These are phyloP conservation scores for Aspidapion aeneum DNA, from an alignment of 2,888 invertebrate genomes.

Conservation along the genomic window DNA sequence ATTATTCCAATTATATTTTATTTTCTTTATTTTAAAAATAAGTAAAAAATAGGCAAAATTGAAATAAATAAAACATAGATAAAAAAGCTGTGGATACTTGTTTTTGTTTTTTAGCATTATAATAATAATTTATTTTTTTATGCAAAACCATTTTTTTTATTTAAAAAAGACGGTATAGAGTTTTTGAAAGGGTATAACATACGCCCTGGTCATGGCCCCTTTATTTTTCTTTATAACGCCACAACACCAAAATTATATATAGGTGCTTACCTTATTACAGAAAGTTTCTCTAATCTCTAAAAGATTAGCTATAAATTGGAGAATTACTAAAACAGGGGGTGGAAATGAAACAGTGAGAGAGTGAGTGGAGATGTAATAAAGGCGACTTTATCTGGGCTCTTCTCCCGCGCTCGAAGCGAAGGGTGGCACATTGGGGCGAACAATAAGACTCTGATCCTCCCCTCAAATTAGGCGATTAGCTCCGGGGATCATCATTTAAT, in stretches of 20 bases:
- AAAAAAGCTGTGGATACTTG: too few relatives aligned
- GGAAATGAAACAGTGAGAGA: background rate
- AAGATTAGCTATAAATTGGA: background rate
- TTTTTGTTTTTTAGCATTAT: too few relatives aligned
- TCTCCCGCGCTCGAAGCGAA: background rate
- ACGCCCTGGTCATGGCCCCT: too few relatives aligned
- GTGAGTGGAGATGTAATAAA: background rate
- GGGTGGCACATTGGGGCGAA: conserved; percentile 11
- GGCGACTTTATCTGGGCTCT: background rate
- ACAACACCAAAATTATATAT: conserved; percentile 7
- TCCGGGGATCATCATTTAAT: conserved; percentile 47
- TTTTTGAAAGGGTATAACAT: too few relatives aligned
- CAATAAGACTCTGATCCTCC: conserved; percentile 38
- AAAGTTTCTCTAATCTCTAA: background rate
- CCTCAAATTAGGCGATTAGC: conserved; percentile 47
- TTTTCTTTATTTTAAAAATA: too few relatives aligned
- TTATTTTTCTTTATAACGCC: too few relatives aligned
- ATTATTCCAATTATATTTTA: too few relatives aligned
- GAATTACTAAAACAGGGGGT: background rate
- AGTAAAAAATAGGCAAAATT: too few relatives aligned
- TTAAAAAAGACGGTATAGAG: too few relatives aligned
- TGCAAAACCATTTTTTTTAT: too few relatives aligned
- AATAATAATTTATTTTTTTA: too few relatives aligned
- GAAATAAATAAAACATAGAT: too few relatives aligned
- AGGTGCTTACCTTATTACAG: conserved; percentile 1